Percentiles rank a stretch among this genome's conserved stretches.
Evolutionary conservation across 2,888 invertebrate species (phyloP).

Genomic region (Morpho deidamia): DNA sequence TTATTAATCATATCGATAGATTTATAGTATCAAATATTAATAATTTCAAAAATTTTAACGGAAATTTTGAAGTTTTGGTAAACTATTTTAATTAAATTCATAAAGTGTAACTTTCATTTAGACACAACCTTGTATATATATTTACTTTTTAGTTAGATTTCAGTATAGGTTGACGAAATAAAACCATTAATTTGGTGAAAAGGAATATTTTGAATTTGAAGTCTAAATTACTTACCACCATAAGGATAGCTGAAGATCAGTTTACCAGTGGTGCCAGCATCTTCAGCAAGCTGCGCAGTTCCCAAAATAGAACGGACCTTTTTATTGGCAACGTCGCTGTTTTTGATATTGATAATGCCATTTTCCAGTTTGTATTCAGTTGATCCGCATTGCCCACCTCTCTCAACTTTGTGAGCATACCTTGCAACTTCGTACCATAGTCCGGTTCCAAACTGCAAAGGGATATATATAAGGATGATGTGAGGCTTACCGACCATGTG

Average conservation of each 20-base stretch:
- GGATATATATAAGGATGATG: background rate
- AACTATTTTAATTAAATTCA: no score
- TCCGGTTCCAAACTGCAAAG: constrained; percentile 51
- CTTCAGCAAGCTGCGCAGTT: constrained; percentile 46
- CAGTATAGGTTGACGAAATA: no score
- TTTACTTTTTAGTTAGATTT: no score
- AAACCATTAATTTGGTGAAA: no score
- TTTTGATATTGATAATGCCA: constrained; percentile 51
- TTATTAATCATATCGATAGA: no score
- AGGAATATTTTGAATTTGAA: constrained; percentile 7
- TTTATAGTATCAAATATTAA: no score
- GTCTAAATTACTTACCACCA: constrained; percentile 42
- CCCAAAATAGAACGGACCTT: constrained; percentile 54
- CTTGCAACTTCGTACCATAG: constrained; percentile 29
- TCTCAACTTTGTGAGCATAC: constrained; percentile 23
- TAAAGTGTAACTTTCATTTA: no score
- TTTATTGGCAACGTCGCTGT: constrained; percentile 49
- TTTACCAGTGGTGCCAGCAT: constrained; percentile 62
- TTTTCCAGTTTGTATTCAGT: constrained; percentile 78
- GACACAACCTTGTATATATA: no score
- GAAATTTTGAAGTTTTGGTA: no score
- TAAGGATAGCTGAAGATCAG: constrained; percentile 45
- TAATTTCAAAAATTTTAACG: no score
- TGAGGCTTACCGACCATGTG: no score
- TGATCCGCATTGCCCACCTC: constrained; percentile 34